Percentiles rank a stretch among this genome's conserved stretches.
phyloP scores from a whole-genome alignment of 2,113 vertebrate species.

The Odontophorus gujanensis region DNA sequence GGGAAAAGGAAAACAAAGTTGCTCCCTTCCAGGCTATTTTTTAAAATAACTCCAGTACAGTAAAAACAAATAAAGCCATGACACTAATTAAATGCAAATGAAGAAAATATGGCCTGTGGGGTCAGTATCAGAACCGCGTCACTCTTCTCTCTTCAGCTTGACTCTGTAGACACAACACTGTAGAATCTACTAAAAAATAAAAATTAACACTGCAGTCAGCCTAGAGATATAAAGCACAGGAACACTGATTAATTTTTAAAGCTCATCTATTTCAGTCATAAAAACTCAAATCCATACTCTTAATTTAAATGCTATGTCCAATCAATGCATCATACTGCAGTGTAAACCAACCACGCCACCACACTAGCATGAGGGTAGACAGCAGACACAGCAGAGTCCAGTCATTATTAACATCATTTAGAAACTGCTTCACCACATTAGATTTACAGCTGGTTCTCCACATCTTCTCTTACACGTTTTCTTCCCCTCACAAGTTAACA shows the following conservation, averaged over 20 bases:
- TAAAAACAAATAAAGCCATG: neutral
- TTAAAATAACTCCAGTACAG: neutral
- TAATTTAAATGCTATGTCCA: neutral
- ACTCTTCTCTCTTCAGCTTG: neutral
- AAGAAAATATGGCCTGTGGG: neutral
- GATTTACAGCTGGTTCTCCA: conserved; percentile 1
- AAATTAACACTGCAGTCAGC: neutral
- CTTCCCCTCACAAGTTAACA: neutral
- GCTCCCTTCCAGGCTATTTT: neutral
- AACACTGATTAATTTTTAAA: neutral
- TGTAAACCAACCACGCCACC: neutral
- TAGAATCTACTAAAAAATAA: neutral
- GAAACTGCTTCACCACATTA: neutral
- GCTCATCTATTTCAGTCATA: neutral
- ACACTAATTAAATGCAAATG: neutral
- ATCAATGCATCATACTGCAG: neutral
- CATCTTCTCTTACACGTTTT: neutral
- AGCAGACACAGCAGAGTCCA: neutral
- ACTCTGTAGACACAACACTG: neutral
- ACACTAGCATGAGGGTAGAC: fast-evolving
- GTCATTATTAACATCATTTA: neutral
- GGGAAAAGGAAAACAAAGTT: neutral
- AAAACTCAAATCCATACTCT: neutral
- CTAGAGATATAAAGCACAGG: neutral
- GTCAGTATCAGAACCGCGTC: neutral